Evolutionary conservation across 2,113 vertebrate species (phyloP), one percentile per base, ranked within the genome.

Genomic region (Siniperca knerii): DNA sequence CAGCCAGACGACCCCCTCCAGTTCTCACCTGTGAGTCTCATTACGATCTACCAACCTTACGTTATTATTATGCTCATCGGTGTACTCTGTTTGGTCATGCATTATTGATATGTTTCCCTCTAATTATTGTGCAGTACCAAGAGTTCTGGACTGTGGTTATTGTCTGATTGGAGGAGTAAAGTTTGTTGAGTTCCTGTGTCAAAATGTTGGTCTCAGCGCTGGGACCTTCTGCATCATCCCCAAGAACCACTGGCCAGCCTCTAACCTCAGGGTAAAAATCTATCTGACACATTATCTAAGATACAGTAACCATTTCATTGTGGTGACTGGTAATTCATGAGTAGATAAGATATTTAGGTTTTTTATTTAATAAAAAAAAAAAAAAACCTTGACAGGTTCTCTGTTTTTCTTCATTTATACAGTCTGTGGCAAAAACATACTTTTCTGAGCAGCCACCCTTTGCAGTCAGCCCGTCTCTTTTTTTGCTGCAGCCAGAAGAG

Each of bases 121-220:
- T 68, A 10, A 61, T 80, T 18, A 1, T 55, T 46, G 1, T 55
- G 20, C 90, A 99, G 98, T 99, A 82, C 96, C 97, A 2, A 91
- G 44, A 1, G 71, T 93, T 48, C 87, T 99, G 88, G 95, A 98
- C 90, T 98, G 97, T 60, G 97, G 98, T n/a, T 94, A 87, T 81
- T 99, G 98, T 87, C 96, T 98, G 68, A 86, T 97, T 1, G 98
- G 98, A 75, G 97, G 97, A 46, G 66, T 96, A 11, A 98, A 97
- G 92, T 82, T 95, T 66, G 92, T 79, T 0, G 90, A 88, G 48
- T 90, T 97, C 79, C 25, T 92, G 54, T 99, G 98, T 91, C 95
- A 87, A 87, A 99, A 99, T 33, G 93, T 96, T 29, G 97, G 98
- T 21, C 83, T 92, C 70, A 97, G 95, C 4, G 0, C 83, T 0